Percentiles rank a stretch among this genome's conserved stretches.
Conservation (phyloP, 2,797 vertebrate genomes). For the Novumbra hubbsi region DNA sequence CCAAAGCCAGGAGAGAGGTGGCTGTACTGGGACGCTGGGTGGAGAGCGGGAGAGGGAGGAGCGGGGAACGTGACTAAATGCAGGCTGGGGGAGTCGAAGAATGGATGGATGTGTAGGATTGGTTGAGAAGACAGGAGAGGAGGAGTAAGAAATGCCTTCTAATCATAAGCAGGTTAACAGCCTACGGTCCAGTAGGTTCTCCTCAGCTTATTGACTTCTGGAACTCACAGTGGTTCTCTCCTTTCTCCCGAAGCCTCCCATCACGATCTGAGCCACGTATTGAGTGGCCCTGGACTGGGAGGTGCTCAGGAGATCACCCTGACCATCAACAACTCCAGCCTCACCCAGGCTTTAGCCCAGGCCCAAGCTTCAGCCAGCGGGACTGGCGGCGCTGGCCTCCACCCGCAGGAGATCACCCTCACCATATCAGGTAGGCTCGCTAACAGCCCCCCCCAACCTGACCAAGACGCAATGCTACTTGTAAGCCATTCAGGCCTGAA, state of each 20-base stretch:
- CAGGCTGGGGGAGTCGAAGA: background rate
- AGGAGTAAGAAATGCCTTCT: too few relatives aligned
- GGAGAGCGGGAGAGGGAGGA: background rate
- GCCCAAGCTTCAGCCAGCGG: constrained; percentile 78
- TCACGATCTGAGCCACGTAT: constrained; percentile 85
- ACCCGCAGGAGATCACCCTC: constrained; percentile 94
- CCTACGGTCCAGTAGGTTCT: too few relatives aligned
- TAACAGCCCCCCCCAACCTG: background rate
- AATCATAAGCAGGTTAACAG: too few relatives aligned
- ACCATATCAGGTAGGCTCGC: constrained; percentile 88
- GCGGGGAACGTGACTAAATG: background rate
- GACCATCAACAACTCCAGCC: constrained; percentile 95
- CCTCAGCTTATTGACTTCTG: background rate
- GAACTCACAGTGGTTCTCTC: background rate
- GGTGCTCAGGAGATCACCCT: constrained; percentile 90
- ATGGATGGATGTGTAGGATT: background rate
- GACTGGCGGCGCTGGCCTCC: constrained; percentile 76
- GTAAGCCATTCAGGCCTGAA: background rate
- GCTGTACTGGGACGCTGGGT: too few relatives aligned
- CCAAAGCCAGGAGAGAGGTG: background rate
- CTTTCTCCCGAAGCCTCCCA: constrained; percentile 77
- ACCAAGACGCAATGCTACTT: too few relatives aligned
- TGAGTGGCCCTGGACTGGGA: constrained; percentile 80
- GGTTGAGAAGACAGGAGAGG: background rate
- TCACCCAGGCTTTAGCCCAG: constrained; percentile 89